Conservation (phyloP, 2,888 invertebrate genomes). For the Omphaloscelis lunosa region DNA sequence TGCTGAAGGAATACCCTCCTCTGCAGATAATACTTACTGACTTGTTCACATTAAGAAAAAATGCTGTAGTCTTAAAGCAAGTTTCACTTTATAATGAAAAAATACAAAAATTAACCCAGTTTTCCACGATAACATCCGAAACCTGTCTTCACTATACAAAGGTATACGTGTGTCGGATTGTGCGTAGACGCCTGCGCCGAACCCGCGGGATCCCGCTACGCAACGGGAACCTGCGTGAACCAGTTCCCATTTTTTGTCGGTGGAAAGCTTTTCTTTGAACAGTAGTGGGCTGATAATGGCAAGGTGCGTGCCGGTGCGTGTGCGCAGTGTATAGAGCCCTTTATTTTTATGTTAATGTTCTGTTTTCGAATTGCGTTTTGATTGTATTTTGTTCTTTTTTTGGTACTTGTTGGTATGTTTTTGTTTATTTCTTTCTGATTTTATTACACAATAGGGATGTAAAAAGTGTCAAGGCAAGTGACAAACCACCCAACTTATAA, state of each 20-base stretch:
- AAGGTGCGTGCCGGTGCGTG: slow-evolving; percentile 47
- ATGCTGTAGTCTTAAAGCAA: neutral
- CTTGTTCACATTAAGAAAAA: neutral
- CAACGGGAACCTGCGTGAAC: slow-evolving; percentile 84
- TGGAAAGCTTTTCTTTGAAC: slow-evolving; percentile 63
- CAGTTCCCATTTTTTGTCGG: slow-evolving; percentile 64
- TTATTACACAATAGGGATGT: slow-evolving; percentile 2
- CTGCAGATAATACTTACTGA: neutral
- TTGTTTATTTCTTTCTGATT: slow-evolving; percentile 4
- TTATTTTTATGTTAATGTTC: slow-evolving; percentile 47
- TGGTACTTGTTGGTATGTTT: slow-evolving; percentile 2
- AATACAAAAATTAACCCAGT: slow-evolving; percentile 42
- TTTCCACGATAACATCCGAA: slow-evolving; percentile 50
- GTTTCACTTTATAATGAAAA: slow-evolving; percentile 9
- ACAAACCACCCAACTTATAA: slow-evolving; percentile 1
- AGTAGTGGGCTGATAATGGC: slow-evolving; percentile 55
- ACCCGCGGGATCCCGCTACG: slow-evolving; percentile 69
- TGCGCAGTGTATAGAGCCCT: slow-evolving; percentile 21
- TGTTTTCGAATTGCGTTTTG: slow-evolving; percentile 29
- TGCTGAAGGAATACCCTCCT: neutral
- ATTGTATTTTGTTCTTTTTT: slow-evolving; percentile 15
- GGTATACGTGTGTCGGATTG: slow-evolving; percentile 46
- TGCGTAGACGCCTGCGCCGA: slow-evolving; percentile 61
- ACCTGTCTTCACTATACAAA: slow-evolving; percentile 58
- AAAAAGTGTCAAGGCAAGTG: slow-evolving; percentile 1